Base-by-base conservation (phyloP, 2,113 vertebrate genomes). In the Eublepharis macularius region DNA sequence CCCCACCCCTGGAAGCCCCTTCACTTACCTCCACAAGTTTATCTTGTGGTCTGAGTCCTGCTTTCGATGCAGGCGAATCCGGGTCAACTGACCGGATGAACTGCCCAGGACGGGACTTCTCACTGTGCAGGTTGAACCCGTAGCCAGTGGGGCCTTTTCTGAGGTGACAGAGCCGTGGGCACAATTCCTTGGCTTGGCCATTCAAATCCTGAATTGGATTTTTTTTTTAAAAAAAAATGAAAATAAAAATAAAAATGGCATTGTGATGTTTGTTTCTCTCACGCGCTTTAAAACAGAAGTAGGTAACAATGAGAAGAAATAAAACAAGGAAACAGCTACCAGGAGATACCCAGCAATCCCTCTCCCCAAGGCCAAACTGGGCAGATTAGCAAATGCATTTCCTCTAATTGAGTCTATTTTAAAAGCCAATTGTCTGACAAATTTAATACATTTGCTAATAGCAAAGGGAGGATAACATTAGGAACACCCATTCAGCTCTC, bases 91-190 rank as follows among this genome's bases (percentile, higher is more conserved):
- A 97, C 57, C 98, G 98, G 88, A 99, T 97, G 91, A 97, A 98
- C 94, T 99, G 99, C 2, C 98, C 98, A 0, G 93, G 92, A 63
- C 96, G 96, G 0, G 95, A 96, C 89, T 98, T 99, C 84, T 98
- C 96, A 0, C 97, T 98, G 95, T 98, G 98, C 86, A 99, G 95
- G 95, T 99, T 99, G 94, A 99, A 99, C 68, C 99, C 98, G 0
- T 98, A 99, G 87, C 98, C 98, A 1, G 80, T 94, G 87, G 97
- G 95, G 6, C 96, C 96, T 81, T 97, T 98, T 86, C 96, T 92
- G 86, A 99, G 95, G 83, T 97, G 96, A 93, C 98, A 99, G 70
- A 99, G 96, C 4, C 98, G 97, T 0, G 98, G 98, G 6, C 97
- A 95, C 51, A 95, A 95, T 91, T 98, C 97, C 60, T 84, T 94